A percentile compares a stretch with the other conserved stretches of the same genome.
Evolutionary conservation across 2,888 invertebrate genomes (phyloP).

Genomic region (Drosophila suboccidentalis): DNA sequence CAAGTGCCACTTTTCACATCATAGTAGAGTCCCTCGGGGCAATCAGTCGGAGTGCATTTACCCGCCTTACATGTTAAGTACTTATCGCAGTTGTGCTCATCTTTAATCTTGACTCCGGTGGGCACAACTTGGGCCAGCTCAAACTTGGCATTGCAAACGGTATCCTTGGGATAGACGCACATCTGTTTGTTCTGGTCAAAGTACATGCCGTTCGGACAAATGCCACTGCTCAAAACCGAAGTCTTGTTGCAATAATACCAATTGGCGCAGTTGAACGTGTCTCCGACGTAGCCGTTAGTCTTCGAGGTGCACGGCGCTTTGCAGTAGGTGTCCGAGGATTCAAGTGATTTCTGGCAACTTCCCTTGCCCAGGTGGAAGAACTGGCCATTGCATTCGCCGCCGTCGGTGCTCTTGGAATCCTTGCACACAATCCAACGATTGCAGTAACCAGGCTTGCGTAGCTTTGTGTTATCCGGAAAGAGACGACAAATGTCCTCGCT

Average conservation of each 20-base stretch:
- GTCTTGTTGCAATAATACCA: constrained; percentile 69
- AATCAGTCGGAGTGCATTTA: constrained; percentile 21
- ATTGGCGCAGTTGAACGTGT: constrained; percentile 68
- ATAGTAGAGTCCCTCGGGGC: constrained; percentile 65
- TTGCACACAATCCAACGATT: constrained; percentile 60
- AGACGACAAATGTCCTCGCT: constrained; percentile 73
- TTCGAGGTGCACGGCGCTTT: constrained; percentile 47
- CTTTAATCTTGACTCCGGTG: constrained; percentile 35
- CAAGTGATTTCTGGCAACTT: constrained; percentile 13
- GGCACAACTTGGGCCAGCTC: constrained; percentile 73
- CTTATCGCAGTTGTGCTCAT: constrained; percentile 70
- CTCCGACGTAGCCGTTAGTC: constrained; percentile 60
- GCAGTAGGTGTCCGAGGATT: constrained; percentile 65
- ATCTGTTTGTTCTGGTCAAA: constrained; percentile 51
- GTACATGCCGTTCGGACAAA: constrained; percentile 53
- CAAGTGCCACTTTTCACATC: constrained; percentile 51
- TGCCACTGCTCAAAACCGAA: constrained; percentile 22
- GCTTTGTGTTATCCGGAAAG: constrained; percentile 57
- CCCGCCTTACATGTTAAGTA: constrained; percentile 62
- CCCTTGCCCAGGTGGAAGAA: constrained; percentile 29
- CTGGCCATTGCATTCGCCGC: constrained; percentile 22
- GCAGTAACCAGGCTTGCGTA: constrained; percentile 79
- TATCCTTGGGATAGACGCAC: constrained; percentile 65
- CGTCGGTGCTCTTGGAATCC: constrained; percentile 25
- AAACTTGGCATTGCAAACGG: constrained; percentile 58